Base-by-base conservation (phyloP, 2,113 vertebrate genomes). In the Crotalus horridus region DNA sequence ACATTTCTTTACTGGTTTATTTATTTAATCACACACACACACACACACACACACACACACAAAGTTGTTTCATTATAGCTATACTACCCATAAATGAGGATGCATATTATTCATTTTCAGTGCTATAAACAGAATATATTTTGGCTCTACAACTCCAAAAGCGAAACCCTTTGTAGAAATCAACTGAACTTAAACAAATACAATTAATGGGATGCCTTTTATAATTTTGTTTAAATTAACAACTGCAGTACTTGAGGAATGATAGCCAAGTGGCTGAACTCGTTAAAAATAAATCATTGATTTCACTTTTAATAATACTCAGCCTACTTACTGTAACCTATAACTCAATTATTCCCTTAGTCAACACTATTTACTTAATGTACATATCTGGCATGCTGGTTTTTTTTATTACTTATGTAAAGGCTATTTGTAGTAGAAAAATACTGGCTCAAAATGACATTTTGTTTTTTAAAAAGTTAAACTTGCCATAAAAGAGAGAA, bases 291-390 rank as follows among this genome's bases (percentile, higher is more conserved):
- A 93, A 93, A 90, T 93, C 92, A 93, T 90, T 86, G 74, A 86
- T 93, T 93, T 90, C 89, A 93, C 89, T 93, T 93, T 93, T 93
- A 93, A 93, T 93, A 93, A 93, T 93, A 90, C 46, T 90, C 89
- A 89, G 88, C 85, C 88, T 93, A 85, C 89, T 93, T 93, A 93
- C 92, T 93, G 92, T 93, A 93, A 93, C 89, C 81, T 48, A 90
- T 90, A 93, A 93, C 48, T 93, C 92, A 93, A 87, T 90, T 93
- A 89, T 86, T 58, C 81, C 81, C 86, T 93, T 81, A 93, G 92
- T 93, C 92, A 93, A 89, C 92, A 90, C 74, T 90, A 90, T 90
- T 93, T 92, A 89, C 89, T 56, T 90, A 93, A 93, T 93, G 89
- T 93, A 90, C 90, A 87, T 93, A 85, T 93, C 56, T 93, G 92